Conservation (phyloP, 2,797 vertebrate species). For the Ctenosaura bakeri region DNA sequence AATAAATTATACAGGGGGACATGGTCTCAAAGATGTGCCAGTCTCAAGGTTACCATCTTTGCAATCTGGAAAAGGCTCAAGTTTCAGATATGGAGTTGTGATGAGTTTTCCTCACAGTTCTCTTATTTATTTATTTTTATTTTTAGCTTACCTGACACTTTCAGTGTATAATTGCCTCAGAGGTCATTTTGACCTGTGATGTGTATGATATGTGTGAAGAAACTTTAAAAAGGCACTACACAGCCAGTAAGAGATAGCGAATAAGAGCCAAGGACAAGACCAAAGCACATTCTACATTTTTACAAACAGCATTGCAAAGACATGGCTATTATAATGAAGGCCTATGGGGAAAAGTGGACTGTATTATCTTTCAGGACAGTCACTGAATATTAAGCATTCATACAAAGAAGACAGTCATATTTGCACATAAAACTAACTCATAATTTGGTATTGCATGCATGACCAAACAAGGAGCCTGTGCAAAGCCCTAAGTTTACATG, state of each 20-base stretch:
- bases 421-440: neutral
- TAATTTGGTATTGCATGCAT: neutral
- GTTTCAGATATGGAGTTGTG: neutral
- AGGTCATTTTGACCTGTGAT: conserved; percentile 27
- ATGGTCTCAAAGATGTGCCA: too few species aligned
- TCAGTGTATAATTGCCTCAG: conserved; percentile 16
- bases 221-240: neutral
- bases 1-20: neutral
- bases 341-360: neutral
- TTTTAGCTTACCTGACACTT: conserved; percentile 8
- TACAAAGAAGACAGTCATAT: neutral
- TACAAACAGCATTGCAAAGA: neutral
- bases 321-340: neutral
- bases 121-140: neutral
- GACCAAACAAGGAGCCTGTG: neutral
- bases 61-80: neutral
- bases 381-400: neutral
- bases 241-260: neutral
- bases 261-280: conserved; percentile 3
- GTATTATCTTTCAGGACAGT: neutral
- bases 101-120: neutral
- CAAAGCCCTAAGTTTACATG: neutral
- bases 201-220: neutral
- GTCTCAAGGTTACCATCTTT: neutral
- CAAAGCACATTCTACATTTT: neutral